Percentiles rank a stretch among this genome's conserved stretches.
These are phyloP conservation scores for Mixornis gularis DNA, from an alignment of 2,113 vertebrate species.

Conservation along the genomic window DNA sequence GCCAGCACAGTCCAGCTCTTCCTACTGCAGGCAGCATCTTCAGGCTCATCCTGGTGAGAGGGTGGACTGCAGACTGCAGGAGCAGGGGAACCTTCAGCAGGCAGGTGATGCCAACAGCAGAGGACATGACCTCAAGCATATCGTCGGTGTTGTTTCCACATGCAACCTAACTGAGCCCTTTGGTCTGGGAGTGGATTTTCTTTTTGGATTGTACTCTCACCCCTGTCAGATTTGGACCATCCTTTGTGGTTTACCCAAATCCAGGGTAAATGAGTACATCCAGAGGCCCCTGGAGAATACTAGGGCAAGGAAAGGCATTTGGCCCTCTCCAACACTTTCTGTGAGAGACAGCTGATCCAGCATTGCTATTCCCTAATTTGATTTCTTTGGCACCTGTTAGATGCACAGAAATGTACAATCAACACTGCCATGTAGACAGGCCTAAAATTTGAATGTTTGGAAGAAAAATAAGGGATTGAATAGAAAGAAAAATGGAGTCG, in stretches of 20 bases:
- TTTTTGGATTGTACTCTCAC: not conserved
- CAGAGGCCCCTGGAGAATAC: not conserved
- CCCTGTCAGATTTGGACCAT: not conserved
- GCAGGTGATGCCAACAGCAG: not conserved
- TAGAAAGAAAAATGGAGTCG: not conserved
- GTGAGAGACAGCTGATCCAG: not conserved
- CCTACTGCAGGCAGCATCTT: not conserved
- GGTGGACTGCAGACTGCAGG: not conserved
- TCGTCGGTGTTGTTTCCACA: not conserved
- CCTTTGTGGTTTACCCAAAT: not conserved
- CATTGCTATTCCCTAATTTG: not conserved
- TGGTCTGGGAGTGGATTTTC: not conserved
- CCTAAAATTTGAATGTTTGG: not conserved
- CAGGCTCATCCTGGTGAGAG: not conserved
- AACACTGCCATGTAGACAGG: not conserved
- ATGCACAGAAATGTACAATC: not conserved
- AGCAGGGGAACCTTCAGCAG: not conserved
- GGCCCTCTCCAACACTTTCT: not conserved
- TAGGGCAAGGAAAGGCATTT: not conserved
- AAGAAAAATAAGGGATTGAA: not conserved
- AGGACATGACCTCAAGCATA: not conserved
- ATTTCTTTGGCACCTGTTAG: not conserved
- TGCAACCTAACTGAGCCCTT: fast-evolving
- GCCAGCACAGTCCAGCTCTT: not conserved
- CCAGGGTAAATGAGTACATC: not conserved